Percentiles rank a stretch among this genome's conserved stretches.
Evolutionary conservation across 2,113 vertebrate species (phyloP).

Genomic region (Percina caprodes): DNA sequence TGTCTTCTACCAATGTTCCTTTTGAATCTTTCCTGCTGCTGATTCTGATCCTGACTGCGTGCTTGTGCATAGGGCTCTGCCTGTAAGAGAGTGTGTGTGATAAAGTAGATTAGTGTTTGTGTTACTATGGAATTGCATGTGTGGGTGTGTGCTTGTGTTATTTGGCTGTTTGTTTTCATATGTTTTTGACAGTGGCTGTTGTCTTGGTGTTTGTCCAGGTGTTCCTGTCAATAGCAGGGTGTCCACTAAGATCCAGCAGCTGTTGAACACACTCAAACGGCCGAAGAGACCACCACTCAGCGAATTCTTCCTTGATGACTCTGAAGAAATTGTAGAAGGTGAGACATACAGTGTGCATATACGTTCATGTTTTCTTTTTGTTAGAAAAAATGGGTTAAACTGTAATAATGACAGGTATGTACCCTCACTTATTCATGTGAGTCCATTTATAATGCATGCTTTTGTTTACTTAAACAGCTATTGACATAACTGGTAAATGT

Average conservation of each 20-base stretch:
- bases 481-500: neutral
- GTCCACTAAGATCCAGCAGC: slow-evolving; percentile 98
- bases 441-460: neutral
- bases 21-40: slow-evolving; percentile 67
- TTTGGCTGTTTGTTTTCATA: slow-evolving; percentile 22
- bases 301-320: slow-evolving; percentile 96
- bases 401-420: neutral
- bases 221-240: slow-evolving; percentile 96
- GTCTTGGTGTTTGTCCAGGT: slow-evolving; percentile 82
- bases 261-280: slow-evolving; percentile 97
- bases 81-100: slow-evolving; percentile 37
- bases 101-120: slow-evolving; percentile 35
- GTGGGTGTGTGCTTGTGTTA: slow-evolving; percentile 28
- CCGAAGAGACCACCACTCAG: slow-evolving; percentile 95
- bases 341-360: slow-evolving; percentile 62
- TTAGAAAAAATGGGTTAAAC: neutral
- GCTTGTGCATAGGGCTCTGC: slow-evolving; percentile 56
- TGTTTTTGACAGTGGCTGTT: slow-evolving; percentile 48
- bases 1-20: slow-evolving; percentile 53
- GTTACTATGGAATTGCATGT: slow-evolving; percentile 52
- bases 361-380: slow-evolving; percentile 61
- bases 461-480: neutral
- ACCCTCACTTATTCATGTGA: neutral
- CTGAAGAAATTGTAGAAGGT: slow-evolving; percentile 99
- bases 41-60: slow-evolving; percentile 50